Conservation (phyloP, 2,113 vertebrate species). For the Prunella himalayana region DNA sequence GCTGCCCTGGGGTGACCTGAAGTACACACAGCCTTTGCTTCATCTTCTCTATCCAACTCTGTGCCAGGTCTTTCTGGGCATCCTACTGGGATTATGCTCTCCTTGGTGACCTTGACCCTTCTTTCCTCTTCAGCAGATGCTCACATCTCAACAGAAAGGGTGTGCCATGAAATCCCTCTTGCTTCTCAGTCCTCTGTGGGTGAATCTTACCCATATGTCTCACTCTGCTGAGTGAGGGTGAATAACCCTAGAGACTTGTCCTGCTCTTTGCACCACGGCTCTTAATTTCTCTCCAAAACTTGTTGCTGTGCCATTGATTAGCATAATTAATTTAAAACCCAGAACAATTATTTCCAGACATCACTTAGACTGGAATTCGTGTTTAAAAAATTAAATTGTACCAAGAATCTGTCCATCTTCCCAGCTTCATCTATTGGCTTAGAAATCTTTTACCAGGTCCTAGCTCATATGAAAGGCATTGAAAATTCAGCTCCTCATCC, state of each 20-base stretch:
- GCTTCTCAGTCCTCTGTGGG: not conserved
- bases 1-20: not conserved
- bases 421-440: not conserved
- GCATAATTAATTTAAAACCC: not conserved
- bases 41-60: not conserved
- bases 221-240: not conserved
- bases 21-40: not conserved
- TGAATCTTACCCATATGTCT: not conserved
- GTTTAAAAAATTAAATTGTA: not conserved
- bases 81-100: not conserved
- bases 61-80: not conserved
- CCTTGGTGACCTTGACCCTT: not conserved
- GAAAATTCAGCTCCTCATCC: not conserved
- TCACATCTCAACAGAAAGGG: not conserved
- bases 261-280: not conserved
- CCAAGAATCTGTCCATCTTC: not conserved
- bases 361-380: not conserved
- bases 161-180: not conserved
- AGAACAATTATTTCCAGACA: not conserved
- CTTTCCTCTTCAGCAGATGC: not conserved
- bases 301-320: not conserved
- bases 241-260: not conserved
- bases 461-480: not conserved
- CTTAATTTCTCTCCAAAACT: not conserved
- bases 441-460: not conserved